A percentile compares a stretch with the other conserved stretches of the same genome.
phyloP scores from a whole-genome alignment of 2,888 invertebrate species.

The Xiphydria camelus region DNA sequence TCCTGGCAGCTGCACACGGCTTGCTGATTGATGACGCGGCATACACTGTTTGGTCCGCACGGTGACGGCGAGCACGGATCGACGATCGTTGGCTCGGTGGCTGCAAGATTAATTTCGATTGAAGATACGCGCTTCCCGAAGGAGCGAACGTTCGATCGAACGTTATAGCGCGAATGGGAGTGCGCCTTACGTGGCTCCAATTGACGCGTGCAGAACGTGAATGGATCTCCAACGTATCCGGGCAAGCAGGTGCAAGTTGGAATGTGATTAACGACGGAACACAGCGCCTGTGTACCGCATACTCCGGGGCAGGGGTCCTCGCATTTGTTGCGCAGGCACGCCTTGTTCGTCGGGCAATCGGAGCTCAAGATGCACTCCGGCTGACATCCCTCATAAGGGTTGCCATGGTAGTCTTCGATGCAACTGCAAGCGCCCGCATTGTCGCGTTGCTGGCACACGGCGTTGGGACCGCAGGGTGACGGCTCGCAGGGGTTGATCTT shows the following conservation, averaged over 20 bases:
- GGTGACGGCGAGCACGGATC: conserved; percentile 78
- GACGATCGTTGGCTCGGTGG: conserved; percentile 35
- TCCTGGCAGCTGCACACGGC: conserved; percentile 80
- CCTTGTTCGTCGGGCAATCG: conserved; percentile 80
- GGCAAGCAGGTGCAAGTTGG: conserved; percentile 81
- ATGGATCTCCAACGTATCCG: conserved; percentile 77
- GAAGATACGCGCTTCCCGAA: no score
- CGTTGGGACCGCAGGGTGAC: conserved; percentile 85
- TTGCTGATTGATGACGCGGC: conserved; percentile 69
- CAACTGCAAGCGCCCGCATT: conserved; percentile 82
- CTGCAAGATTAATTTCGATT: conserved; percentile 23
- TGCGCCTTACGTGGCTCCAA: conserved; percentile 36
- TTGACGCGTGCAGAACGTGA: conserved; percentile 60
- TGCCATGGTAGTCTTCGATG: conserved; percentile 79
- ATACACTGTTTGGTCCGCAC: conserved; percentile 81
- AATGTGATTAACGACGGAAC: conserved; percentile 81
- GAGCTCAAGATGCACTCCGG: conserved; percentile 87
- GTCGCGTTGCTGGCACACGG: conserved; percentile 75
- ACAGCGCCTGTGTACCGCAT: conserved; percentile 82
- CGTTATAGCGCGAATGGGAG: background rate
- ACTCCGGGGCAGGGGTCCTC: conserved; percentile 84
- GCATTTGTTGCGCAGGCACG: conserved; percentile 83
- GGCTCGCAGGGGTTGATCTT: conserved; percentile 78
- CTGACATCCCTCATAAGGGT: conserved; percentile 83
- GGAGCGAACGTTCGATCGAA: no score